Conservation (phyloP, 2,888 invertebrate genomes). For the Zele albiditarsus region DNA sequence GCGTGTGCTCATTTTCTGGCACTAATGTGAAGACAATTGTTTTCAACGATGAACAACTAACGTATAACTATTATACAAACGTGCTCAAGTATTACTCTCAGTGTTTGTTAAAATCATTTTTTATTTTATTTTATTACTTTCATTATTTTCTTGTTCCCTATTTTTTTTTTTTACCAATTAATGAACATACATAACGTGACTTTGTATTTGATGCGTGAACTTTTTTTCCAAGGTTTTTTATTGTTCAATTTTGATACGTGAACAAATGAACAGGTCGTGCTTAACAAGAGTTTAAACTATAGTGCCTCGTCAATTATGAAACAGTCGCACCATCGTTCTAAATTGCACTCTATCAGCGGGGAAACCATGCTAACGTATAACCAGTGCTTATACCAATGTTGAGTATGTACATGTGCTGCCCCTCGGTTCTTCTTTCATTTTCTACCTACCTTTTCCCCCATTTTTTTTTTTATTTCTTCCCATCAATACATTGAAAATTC, state of each 20-base stretch:
- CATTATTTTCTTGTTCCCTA: constrained; percentile 41
- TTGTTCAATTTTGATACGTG: constrained; percentile 51
- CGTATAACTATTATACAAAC: constrained; percentile 14
- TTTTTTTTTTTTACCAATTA: background rate
- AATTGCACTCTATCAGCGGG: constrained; percentile 59
- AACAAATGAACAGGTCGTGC: constrained; percentile 35
- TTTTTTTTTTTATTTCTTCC: background rate
- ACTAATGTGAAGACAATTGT: constrained; percentile 46
- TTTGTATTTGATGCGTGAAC: constrained; percentile 52
- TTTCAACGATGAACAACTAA: constrained; percentile 17
- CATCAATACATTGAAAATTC: background rate
- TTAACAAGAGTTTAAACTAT: constrained; percentile 46
- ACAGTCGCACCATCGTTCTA: constrained; percentile 51
- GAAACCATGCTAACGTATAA: constrained; percentile 49
- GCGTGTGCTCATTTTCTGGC: background rate
- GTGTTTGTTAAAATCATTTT: constrained; percentile 58
- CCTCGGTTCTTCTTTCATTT: background rate
- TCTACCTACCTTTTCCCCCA: background rate
- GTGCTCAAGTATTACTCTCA: constrained; percentile 16
- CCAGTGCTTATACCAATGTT: background rate
- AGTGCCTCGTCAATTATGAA: constrained; percentile 63
- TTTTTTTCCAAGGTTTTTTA: constrained; percentile 47
- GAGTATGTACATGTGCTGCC: too few species aligned
- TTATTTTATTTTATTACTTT: background rate
- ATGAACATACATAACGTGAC: background rate